A percentile compares a stretch with the other conserved stretches of the same genome.
Evolutionary conservation across 2,113 vertebrate species (phyloP).

Genomic region (Thinocorus orbignyianus): DNA sequence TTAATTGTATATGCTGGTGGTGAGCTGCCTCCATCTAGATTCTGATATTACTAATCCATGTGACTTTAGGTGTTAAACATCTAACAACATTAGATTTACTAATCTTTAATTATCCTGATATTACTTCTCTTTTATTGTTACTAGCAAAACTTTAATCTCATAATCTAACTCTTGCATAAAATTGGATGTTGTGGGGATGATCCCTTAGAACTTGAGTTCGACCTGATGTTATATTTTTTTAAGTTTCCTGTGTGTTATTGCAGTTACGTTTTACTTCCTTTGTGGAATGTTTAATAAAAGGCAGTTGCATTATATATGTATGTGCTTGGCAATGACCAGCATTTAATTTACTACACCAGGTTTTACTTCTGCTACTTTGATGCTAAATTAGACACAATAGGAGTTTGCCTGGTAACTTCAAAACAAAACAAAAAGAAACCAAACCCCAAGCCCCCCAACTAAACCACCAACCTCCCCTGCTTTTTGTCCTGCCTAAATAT

Average conservation of each 20-base stretch:
- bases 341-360: too few species aligned
- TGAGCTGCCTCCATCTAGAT: neutral
- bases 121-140: neutral
- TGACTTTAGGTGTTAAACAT: neutral
- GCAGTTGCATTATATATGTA: fast-evolving
- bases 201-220: neutral
- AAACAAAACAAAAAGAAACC: neutral
- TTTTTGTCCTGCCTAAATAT: neutral
- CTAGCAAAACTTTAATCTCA: neutral
- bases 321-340: neutral
- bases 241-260: neutral
- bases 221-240: neutral
- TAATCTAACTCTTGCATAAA: neutral
- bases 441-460: neutral
- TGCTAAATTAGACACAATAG: neutral
- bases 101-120: neutral
- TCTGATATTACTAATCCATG: neutral
- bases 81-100: neutral
- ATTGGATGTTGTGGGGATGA: neutral
- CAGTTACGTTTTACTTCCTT: neutral
- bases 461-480: neutral
- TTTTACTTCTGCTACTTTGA: neutral
- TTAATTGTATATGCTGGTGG: neutral
- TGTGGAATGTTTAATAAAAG: neutral
- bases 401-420: neutral